Conservation (phyloP, 2,797 vertebrate species). For the Acridotheres tristis region DNA sequence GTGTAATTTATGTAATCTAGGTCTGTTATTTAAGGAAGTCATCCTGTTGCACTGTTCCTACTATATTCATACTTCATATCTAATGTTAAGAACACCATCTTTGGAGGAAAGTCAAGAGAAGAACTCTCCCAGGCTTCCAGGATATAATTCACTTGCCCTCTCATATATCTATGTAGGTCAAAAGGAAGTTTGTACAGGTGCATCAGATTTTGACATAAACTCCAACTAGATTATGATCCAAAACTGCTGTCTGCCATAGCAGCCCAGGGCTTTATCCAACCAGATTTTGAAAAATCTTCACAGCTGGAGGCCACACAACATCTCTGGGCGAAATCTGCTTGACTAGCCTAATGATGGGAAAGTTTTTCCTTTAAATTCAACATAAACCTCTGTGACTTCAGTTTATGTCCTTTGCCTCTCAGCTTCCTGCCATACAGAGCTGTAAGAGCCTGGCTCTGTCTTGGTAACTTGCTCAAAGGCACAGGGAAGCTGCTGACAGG, state of each 20-base stretch:
- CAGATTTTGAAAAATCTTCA: background rate
- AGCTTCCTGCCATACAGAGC: background rate
- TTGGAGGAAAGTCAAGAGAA: background rate
- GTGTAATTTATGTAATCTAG: background rate
- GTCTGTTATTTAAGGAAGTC: background rate
- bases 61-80: background rate
- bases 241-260: background rate
- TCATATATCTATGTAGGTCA: background rate
- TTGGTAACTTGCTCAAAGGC: background rate
- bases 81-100: background rate
- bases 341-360: background rate
- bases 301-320: background rate
- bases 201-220: background rate
- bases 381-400: background rate
- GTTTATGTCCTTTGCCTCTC: background rate
- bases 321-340: background rate
- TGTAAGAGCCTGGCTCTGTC: background rate
- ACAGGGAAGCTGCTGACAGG: background rate
- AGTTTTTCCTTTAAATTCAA: background rate
- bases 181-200: background rate
- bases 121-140: background rate
- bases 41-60: background rate
- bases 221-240: background rate
- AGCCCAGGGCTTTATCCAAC: background rate
- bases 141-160: background rate